A percentile compares a stretch with the other conserved stretches of the same genome.
phyloP scores from a whole-genome alignment of 2,888 invertebrate genomes.

The Nemoura dubitans region DNA sequence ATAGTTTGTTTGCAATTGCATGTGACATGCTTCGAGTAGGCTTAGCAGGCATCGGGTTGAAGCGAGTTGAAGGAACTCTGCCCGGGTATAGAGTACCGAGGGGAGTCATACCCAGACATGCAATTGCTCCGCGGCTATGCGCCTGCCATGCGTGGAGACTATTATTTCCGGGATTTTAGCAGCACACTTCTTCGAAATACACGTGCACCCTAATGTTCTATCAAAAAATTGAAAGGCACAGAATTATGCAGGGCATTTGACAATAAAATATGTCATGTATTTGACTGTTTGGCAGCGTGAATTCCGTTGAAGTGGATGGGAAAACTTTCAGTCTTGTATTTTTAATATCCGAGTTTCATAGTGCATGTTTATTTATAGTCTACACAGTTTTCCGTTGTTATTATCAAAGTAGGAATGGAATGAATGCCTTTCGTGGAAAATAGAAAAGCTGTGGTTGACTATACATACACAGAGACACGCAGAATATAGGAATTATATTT shows the following conservation, averaged over 20 bases:
- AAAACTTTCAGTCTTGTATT: not conserved
- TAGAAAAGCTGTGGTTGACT: not conserved
- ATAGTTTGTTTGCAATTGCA: not conserved
- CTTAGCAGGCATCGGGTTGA: not conserved
- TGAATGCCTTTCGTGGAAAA: not conserved
- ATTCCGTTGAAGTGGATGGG: not conserved
- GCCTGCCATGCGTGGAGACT: not conserved
- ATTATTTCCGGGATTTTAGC: conserved; percentile 7
- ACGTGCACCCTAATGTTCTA: not conserved
- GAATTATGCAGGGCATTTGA: not conserved
- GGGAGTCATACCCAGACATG: not conserved
- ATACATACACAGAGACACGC: not conserved
- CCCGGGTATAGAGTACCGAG: not conserved
- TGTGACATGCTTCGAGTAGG: not conserved
- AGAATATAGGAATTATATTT: not conserved
- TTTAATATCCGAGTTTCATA: not conserved
- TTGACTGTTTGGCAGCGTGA: not conserved
- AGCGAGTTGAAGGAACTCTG: not conserved
- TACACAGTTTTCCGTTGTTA: not conserved
- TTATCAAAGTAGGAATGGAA: not conserved
- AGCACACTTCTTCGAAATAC: not conserved
- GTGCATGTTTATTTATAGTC: not conserved
- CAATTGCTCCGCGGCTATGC: not conserved
- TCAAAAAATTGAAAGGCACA: not conserved
- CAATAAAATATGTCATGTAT: not conserved